phyloP scores from a whole-genome alignment of 2,888 invertebrate species.

The Meiosimyza decipiens region DNA sequence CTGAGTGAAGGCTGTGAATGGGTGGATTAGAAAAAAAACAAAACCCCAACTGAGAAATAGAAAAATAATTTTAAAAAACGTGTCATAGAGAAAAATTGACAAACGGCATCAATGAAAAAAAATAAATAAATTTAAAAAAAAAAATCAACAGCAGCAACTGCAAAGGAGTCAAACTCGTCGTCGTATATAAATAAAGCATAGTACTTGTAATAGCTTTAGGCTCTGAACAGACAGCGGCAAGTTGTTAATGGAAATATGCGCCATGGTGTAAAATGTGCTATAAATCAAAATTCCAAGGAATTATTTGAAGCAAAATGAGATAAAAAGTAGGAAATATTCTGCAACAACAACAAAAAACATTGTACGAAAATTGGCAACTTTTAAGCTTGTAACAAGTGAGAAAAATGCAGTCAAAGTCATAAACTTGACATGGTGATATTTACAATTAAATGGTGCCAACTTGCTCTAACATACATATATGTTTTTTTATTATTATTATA shows the following conservation, averaged over 20 bases:
- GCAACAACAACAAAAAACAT: background rate
- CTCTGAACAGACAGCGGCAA: background rate
- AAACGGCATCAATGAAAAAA: conserved; percentile 15
- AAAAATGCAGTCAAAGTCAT: conserved; percentile 26
- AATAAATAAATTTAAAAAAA: background rate
- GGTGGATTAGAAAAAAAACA: no score
- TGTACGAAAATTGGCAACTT: background rate
- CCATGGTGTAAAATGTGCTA: conserved; percentile 29
- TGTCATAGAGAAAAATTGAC: conserved; percentile 15
- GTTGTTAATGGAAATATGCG: background rate
- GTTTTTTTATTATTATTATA: no score
- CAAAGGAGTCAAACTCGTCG: background rate
- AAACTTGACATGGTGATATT: conserved; percentile 32
- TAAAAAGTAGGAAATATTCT: background rate
- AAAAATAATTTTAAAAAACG: conserved; percentile 10
- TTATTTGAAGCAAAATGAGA: background rate
- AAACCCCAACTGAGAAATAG: background rate
- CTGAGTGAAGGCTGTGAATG: no score
- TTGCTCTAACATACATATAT: no score
- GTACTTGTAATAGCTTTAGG: background rate
- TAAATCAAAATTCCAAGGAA: conserved; percentile 23
- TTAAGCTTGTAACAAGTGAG: background rate
- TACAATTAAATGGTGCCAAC: conserved; percentile 15
- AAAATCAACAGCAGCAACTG: background rate
- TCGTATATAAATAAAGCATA: background rate